Base-by-base conservation (phyloP, 37 sponge, comb jelly and placozoan genomes). In the Axinella damicornis region DNA sequence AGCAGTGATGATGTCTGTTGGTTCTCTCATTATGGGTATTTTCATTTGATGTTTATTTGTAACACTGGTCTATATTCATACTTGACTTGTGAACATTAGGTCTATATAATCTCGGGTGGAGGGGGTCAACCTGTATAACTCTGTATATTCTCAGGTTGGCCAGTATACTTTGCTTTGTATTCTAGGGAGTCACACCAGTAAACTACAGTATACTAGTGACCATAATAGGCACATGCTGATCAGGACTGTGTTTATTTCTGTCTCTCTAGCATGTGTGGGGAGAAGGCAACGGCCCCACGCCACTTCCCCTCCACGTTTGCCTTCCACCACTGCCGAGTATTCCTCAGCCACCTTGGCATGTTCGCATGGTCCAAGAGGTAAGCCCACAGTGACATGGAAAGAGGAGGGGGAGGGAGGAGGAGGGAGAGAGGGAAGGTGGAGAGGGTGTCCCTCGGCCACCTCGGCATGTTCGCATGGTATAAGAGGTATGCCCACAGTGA, bases 261-360 rank as follows among this genome's bases (percentile, higher is more conserved):
- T 17, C 67, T 18, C 71, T 27, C 20, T 64, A 92, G 88, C 38
- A 87, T 92, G 92, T 21, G 36, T 36, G 69, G 84, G 33, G 60
- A 74, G 40, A 59, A 41, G 58, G 86, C 80, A 14, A 2, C 0
- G 16, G 32, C 83, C 59, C 94, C 90, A 0, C 14, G 24, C 14
- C 68, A 77, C 66, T 40, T 84, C 62, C 69, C 76, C 20, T 34
- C 78, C 20, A 71, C 60, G 16, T 65, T 89, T 22, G 67, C 88
- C 35, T 94, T 86, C 63, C 85, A 94, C 54, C 83, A 93, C 69
- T 95, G 96, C 63, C 81, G 73, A 14, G 33, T 93, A 14, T 77
- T 95, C 31, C 83, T 95, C 61, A 87, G 85, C 40, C 93, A 92
- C 34, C 56, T 93, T 2, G 96, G 96, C 34, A 74, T 83, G 65